These are phyloP conservation scores for Trematocara variabile DNA, from an alignment of 2,113 vertebrate genomes.

Conservation along the genomic window DNA sequence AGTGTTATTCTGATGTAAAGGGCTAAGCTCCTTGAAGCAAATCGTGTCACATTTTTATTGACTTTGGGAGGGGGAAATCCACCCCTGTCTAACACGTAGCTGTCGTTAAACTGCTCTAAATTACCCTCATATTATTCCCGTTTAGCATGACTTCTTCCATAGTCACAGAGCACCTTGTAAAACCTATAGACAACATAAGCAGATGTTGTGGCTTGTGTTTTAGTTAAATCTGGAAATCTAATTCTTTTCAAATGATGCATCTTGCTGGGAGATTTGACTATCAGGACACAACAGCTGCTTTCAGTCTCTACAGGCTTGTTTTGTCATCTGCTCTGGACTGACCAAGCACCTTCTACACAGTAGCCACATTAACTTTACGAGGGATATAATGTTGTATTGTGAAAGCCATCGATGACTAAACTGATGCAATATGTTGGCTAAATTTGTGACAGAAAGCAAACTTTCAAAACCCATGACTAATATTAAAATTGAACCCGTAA, in stretches of 20 bases:
- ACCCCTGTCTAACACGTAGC: neutral
- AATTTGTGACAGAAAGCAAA: neutral
- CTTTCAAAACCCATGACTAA: neutral
- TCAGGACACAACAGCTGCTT: neutral
- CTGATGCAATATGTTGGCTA: neutral
- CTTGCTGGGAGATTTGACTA: neutral
- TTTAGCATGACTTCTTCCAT: neutral
- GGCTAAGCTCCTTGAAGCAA: neutral
- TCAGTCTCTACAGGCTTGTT: neutral
- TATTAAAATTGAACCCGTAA: neutral
- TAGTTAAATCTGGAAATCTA: neutral
- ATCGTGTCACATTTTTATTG: constrained; percentile 22
- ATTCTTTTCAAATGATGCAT: neutral
- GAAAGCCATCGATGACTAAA: neutral
- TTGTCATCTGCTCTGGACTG: neutral
- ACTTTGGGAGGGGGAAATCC: constrained; percentile 13
- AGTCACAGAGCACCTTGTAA: constrained; percentile 2
- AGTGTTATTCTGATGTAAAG: neutral
- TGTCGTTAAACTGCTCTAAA: constrained; percentile 23
- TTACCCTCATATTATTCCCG: constrained; percentile 26
- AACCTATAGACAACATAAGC: constrained; percentile 4
- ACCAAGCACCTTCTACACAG: neutral
- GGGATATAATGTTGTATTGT: neutral
- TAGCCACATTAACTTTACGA: neutral
- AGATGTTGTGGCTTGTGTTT: neutral